Percentiles rank a stretch among this genome's conserved stretches.
phyloP scores from a whole-genome alignment of 2,113 vertebrate genomes.

The Lepisosteus oculatus region DNA sequence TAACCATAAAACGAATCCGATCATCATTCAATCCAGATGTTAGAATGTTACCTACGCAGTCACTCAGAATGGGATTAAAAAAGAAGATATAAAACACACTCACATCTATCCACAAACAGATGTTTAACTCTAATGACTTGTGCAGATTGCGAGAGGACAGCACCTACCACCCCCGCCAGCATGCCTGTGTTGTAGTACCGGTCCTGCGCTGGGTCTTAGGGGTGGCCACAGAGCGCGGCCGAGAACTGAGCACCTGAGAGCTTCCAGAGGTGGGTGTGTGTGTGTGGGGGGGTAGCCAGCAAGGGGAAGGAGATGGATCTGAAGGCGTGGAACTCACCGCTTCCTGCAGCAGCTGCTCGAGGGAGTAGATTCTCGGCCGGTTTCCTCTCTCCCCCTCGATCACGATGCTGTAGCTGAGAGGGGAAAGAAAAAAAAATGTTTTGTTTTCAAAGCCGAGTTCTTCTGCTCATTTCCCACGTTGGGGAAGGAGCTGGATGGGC shows the following conservation, averaged over 20 bases:
- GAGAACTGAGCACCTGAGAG: not conserved
- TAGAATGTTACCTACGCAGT: constrained; percentile 15
- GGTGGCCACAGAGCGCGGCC: not conserved
- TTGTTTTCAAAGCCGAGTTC: constrained; percentile 1
- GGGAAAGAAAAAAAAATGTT: constrained; percentile 27
- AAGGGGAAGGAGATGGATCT: not conserved
- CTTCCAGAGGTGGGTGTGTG: constrained; percentile 1
- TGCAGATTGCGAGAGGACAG: constrained; percentile 13
- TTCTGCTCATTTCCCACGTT: constrained; percentile 35
- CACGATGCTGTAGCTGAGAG: constrained; percentile 82
- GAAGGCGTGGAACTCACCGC: constrained; percentile 73
- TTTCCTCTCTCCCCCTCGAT: constrained; percentile 90
- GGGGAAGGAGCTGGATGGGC: not conserved
- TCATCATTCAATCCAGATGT: constrained; percentile 21
- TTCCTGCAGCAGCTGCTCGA: constrained; percentile 92
- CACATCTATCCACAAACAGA: constrained; percentile 13
- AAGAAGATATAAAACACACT: constrained; percentile 11
- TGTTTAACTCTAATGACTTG: constrained; percentile 20
- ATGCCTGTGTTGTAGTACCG: not conserved
- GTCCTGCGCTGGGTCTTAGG: not conserved
- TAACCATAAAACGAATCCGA: constrained; percentile 3
- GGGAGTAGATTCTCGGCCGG: constrained; percentile 86
- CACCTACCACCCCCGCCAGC: not conserved
- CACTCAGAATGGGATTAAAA: constrained; percentile 20
- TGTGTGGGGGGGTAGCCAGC: constrained; percentile 15